These are phyloP conservation scores for Cynoglossus semilaevis DNA, from an alignment of 2,113 vertebrate genomes.

Conservation along the genomic window DNA sequence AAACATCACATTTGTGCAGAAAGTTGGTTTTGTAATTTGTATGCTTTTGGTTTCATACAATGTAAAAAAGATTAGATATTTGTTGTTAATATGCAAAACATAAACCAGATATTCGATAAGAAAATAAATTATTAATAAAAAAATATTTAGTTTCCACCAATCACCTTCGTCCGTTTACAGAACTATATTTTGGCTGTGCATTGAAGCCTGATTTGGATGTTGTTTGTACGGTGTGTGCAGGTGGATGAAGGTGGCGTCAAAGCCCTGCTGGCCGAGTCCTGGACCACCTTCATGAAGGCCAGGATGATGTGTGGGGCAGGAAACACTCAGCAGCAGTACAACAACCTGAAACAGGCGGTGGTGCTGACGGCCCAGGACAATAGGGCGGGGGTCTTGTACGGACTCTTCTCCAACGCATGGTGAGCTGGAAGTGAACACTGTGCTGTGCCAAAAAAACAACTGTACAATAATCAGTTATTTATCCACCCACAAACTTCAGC, in stretches of 20 bases:
- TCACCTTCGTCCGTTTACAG: too few species aligned
- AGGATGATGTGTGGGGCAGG: slow-evolving; percentile 77
- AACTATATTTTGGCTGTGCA: too few species aligned
- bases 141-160: too few species aligned
- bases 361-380: slow-evolving; percentile 71
- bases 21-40: too few species aligned
- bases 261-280: slow-evolving; percentile 70
- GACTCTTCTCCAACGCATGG: slow-evolving; percentile 80
- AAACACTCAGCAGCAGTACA: slow-evolving; percentile 77
- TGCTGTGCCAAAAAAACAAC: background rate
- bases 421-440: slow-evolving; percentile 42
- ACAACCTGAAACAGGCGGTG: slow-evolving; percentile 75
- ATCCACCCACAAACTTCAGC: background rate
- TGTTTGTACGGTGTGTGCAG: slow-evolving; percentile 36
- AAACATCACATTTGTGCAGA: too few species aligned
- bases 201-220: too few species aligned
- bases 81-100: too few species aligned
- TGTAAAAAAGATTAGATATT: too few species aligned
- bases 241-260: slow-evolving; percentile 76
- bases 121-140: too few species aligned
- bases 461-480: background rate
- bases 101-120: too few species aligned
- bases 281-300: slow-evolving; percentile 81
- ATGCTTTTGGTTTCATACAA: background rate
- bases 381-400: slow-evolving; percentile 75